Percentiles rank a stretch among this genome's conserved stretches.
phyloP scores from a whole-genome alignment of 2,113 vertebrate species.

The Thamnaconus septentrionalis region DNA sequence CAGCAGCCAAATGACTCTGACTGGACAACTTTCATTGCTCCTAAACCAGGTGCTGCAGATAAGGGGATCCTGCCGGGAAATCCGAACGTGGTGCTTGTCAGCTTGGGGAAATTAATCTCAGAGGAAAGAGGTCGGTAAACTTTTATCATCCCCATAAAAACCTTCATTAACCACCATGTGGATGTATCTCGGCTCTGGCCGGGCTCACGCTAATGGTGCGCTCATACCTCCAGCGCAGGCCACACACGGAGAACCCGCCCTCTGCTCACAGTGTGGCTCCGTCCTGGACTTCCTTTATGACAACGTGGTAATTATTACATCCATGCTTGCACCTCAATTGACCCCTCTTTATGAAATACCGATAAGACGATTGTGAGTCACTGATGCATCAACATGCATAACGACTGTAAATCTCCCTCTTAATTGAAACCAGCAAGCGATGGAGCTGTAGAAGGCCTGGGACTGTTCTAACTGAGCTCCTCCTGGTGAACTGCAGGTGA shows the following conservation, averaged over 20 bases:
- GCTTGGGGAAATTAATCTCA: constrained; percentile 65
- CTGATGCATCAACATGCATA: background rate
- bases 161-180: background rate
- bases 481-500: constrained; percentile 41
- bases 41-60: constrained; percentile 27
- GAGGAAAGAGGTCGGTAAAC: constrained; percentile 61
- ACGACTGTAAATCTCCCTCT: constrained; percentile 4
- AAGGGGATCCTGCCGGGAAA: constrained; percentile 63
- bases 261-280: constrained; percentile 62
- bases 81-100: constrained; percentile 74
- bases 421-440: background rate
- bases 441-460: background rate
- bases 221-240: constrained; percentile 50
- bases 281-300: constrained; percentile 58
- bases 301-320: constrained; percentile 50
- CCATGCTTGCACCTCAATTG: background rate
- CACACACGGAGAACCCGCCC: constrained; percentile 40
- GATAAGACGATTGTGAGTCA: background rate
- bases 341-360: background rate
- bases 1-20: background rate
- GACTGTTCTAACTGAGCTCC: background rate
- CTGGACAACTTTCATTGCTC: background rate
- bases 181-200: background rate
- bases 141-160: constrained; percentile 14
- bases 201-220: background rate